Conservation (phyloP, 2,797 vertebrate species). For the Otolemur crassicaudatus region DNA sequence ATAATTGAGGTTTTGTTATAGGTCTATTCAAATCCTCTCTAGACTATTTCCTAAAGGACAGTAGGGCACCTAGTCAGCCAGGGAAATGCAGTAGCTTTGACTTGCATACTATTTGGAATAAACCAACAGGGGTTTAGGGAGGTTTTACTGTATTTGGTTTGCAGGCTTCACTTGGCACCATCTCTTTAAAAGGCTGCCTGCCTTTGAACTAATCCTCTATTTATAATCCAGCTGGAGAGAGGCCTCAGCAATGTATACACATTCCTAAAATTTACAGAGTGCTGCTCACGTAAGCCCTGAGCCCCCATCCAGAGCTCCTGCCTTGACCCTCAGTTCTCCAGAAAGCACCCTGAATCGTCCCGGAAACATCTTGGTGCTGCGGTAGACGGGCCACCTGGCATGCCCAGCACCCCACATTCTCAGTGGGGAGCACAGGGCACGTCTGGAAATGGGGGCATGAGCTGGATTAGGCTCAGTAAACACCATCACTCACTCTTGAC, state of each 20-base stretch:
- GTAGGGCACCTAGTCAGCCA: not conserved
- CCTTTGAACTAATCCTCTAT: constrained; percentile 80
- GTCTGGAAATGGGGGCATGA: constrained; percentile 77
- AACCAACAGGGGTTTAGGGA: constrained; percentile 67
- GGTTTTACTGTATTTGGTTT: constrained; percentile 84
- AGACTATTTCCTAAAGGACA: constrained; percentile 38
- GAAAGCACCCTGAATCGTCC: constrained; percentile 74
- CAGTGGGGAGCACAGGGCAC: constrained; percentile 74
- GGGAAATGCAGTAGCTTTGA: constrained; percentile 65
- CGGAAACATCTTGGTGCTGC: constrained; percentile 72
- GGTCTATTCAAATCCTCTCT: not conserved
- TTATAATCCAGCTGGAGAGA: constrained; percentile 80
- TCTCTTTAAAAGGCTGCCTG: constrained; percentile 81
- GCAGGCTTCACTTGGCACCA: constrained; percentile 76
- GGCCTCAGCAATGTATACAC: constrained; percentile 62
- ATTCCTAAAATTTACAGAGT: constrained; percentile 72
- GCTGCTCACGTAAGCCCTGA: constrained; percentile 6
- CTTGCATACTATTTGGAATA: constrained; percentile 72
- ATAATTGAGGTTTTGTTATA: not conserved
- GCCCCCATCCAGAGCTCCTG: not conserved
- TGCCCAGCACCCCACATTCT: constrained; percentile 78
- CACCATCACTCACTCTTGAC: constrained; percentile 82
- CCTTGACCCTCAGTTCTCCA: constrained; percentile 19
- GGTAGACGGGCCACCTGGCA: constrained; percentile 71
- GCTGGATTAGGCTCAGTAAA: constrained; percentile 82